Evolutionary conservation across 1,140 invertebrate genomes (phyloP).

Genomic region (Scaptomyza montana): DNA sequence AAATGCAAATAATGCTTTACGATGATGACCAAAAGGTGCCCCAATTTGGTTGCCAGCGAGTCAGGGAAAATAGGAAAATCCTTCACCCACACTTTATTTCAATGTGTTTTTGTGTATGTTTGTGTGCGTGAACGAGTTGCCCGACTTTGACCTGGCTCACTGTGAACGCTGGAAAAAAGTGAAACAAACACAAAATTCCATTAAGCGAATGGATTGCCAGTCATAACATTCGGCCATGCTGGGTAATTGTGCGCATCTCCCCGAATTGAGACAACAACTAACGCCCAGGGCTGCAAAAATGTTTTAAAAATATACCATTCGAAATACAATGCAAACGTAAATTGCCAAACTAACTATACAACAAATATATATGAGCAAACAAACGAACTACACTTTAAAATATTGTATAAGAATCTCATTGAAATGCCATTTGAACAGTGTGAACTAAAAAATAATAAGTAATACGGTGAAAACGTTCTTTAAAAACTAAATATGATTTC

Average conservation of each 20-base stretch:
- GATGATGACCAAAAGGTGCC: slow-evolving; percentile 47
- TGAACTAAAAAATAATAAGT: not conserved
- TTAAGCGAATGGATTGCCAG: slow-evolving; percentile 81
- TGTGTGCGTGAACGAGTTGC: not conserved
- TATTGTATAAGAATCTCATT: no score
- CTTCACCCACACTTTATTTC: not conserved
- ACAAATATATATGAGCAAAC: no score
- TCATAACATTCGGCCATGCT: slow-evolving; percentile 70
- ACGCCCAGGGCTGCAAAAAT: slow-evolving; percentile 8
- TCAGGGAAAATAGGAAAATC: not conserved
- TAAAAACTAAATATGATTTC: not conserved
- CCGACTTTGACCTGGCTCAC: slow-evolving; percentile 12
- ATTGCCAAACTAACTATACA: no score
- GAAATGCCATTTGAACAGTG: not conserved
- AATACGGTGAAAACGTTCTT: no score
- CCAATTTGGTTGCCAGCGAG: slow-evolving; percentile 36
- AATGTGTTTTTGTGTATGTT: slow-evolving; percentile 3
- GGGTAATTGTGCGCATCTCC: slow-evolving; percentile 11
- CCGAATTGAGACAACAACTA: slow-evolving; percentile 6
- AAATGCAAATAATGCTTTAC: slow-evolving; percentile 81
- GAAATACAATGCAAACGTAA: no score
- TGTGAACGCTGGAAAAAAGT: slow-evolving; percentile 51
- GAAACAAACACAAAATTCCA: slow-evolving; percentile 71
- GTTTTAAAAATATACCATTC: not conserved
- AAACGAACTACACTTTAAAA: no score